Evolutionary conservation across 2,113 vertebrate genomes (phyloP).

Genomic region (Numida meleagris): DNA sequence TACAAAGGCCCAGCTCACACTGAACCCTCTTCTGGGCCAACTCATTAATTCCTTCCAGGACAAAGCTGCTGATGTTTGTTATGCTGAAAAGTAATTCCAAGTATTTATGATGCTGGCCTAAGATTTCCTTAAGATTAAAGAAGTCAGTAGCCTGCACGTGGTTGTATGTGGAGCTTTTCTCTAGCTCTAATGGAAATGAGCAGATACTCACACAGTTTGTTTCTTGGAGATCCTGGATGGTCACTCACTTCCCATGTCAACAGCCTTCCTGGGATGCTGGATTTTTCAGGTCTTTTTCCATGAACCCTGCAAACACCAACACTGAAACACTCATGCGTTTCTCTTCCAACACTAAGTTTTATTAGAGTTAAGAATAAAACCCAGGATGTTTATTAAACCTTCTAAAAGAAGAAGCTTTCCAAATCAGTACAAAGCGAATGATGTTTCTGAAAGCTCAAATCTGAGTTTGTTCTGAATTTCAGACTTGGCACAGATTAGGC

Average conservation of each 20-base stretch:
- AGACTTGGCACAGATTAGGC: not conserved
- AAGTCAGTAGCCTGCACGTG: not conserved
- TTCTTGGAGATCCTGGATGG: not conserved
- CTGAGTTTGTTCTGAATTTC: not conserved
- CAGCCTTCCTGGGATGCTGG: not conserved
- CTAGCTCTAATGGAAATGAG: not conserved
- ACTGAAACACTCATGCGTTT: not conserved
- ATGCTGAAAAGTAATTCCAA: not conserved
- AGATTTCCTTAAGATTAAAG: not conserved
- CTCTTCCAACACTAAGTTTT: not conserved
- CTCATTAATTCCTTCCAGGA: not conserved
- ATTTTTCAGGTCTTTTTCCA: not conserved
- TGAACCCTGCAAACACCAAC: not conserved
- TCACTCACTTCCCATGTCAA: not conserved
- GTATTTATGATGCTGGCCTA: not conserved
- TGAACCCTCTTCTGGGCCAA: not conserved
- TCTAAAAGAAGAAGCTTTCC: not conserved
- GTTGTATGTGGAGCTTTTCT: not conserved
- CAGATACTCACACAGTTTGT: not conserved
- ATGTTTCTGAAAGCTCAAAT: not conserved
- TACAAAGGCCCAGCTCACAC: not conserved
- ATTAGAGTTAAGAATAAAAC: not conserved
- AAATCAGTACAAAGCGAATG: not conserved
- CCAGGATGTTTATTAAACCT: not conserved
- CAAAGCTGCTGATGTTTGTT: not conserved